Base-by-base conservation (phyloP, 2,113 vertebrate species). In the Irena cyanogastra region DNA sequence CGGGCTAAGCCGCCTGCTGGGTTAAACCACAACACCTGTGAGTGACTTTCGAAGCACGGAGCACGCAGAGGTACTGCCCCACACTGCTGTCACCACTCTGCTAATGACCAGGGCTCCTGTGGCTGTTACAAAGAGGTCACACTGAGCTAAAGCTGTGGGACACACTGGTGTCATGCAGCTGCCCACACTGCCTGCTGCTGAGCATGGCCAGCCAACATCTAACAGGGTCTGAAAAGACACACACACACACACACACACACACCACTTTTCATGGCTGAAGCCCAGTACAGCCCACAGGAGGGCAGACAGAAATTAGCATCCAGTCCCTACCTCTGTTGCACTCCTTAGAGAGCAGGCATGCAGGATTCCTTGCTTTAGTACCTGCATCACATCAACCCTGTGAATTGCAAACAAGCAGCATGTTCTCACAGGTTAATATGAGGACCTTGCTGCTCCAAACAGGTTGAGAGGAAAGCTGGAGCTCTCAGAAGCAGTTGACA, bases 171-270 rank as follows among this genome's bases (percentile, higher is more conserved):
- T 41, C 24, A 18, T 17, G 31, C 42, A 72, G 31, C 45, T 72
- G 24, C 15, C 41, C 37, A 37, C 0, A 0, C 17, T 56, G 24
- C 31, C 18, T 49, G 27, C 13, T 17, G 9, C 21, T 41, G 44
- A 27, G 2, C 2, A 4, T 3, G 0, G 19, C 3, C 6, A 45
- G 26, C 18, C 35, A 68, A 7, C 24, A 33, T 37, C 45, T 31
- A 4, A 7, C 23, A 11, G 3, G 6, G 15, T 16, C 35, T 45
- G 49, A 50, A 64, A 31, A n/a, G 31, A 47, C 16, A 35, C 35
- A 30, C 5, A 26, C 0, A 0, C 6, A n/a, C n/a, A n/a, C n/a
- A n/a, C n/a, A 47, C 16, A 35, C 35, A 30, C 5, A 26, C 0
- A 0, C 6, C 49, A 30, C 4, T 1, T 50, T 19, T 61, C 20